These are phyloP conservation scores for Azemiops feae DNA, from an alignment of 2,113 vertebrate genomes.

Conservation along the genomic window DNA sequence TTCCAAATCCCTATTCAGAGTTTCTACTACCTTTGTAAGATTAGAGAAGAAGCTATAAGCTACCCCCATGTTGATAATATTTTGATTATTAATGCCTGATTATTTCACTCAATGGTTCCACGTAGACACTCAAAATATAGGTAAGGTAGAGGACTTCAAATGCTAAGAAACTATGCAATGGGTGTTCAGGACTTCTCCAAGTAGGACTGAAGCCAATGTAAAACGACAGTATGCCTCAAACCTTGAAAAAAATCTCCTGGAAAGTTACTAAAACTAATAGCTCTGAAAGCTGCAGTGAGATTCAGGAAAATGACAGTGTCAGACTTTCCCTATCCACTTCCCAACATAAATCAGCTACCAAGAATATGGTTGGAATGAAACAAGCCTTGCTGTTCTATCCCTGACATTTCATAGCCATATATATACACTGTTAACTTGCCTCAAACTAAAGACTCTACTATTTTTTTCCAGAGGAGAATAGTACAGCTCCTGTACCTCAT, in stretches of 20 bases:
- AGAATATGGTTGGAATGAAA: not conserved
- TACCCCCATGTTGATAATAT: not conserved
- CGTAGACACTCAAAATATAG: not conserved
- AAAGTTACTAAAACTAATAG: not conserved
- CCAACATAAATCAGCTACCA: not conserved
- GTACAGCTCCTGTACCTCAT: not conserved
- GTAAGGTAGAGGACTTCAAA: not conserved
- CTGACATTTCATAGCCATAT: not conserved
- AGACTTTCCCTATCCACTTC: not conserved
- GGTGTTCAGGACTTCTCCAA: not conserved
- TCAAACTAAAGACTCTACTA: not conserved
- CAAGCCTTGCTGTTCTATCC: not conserved
- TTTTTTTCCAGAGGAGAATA: not conserved
- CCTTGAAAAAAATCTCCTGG: not conserved
- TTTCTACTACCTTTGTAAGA: not conserved
- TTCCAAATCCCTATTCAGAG: not conserved
- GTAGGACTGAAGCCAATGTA: not conserved
- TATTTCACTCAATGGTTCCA: not conserved
- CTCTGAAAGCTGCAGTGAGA: not conserved
- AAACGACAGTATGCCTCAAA: not conserved
- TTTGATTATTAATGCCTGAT: not conserved
- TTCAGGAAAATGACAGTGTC: not conserved
- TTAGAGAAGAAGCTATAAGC: not conserved
- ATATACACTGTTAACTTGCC: not conserved
- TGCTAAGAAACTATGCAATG: not conserved